Base-by-base conservation (phyloP, 2,888 invertebrate genomes). In the Phortica magna region DNA sequence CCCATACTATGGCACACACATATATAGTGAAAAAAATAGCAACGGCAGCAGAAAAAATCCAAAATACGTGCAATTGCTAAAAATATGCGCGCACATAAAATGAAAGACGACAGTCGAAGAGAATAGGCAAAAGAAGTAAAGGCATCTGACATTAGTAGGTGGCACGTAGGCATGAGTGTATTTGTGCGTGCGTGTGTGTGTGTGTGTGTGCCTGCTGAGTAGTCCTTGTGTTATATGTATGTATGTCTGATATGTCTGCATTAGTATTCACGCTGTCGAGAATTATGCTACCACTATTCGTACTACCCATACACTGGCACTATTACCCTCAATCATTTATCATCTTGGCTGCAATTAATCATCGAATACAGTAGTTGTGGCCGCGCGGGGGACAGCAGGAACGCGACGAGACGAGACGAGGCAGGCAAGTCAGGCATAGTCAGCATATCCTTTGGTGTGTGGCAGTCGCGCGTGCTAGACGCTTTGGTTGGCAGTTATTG, bases 301-400 rank as follows among this genome's bases (percentile, higher is more conserved):
- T 17, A 22, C 22, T 59, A 17, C 17, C 61, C 22, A 61, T 61
- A 22, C 61, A 71, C 70, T 55, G 55, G 84, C 84, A 78, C 84
- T 84, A 83, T 87, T 86, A 84, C 85, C 83, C 87, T 83, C 83
- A 83, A 84, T 84, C 89, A 89, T 89, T 89, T 89, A 89, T 89
- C 90, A 89, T 87, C 85, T 85, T 86, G 85, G 80, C 87, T 87
- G 87, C 87, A 89, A 89, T 89, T 89, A 90, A 90, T 89, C 90
- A 89, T 90, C 85, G 84, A 83, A 87, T 80, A 81, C 82, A 31
- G 22, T 22, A 55, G 65, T 39, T 12, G 41, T 7, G 65, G 65
- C 0, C 22, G 55, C 39, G 14, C 57, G 57, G 12, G 43, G 9
- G 10, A 10, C 48, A 48, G 48, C 14, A 14, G n/a, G n/a, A n/a